phyloP scores from a whole-genome alignment of 2,888 invertebrate species.

The Cheilosia soror region DNA sequence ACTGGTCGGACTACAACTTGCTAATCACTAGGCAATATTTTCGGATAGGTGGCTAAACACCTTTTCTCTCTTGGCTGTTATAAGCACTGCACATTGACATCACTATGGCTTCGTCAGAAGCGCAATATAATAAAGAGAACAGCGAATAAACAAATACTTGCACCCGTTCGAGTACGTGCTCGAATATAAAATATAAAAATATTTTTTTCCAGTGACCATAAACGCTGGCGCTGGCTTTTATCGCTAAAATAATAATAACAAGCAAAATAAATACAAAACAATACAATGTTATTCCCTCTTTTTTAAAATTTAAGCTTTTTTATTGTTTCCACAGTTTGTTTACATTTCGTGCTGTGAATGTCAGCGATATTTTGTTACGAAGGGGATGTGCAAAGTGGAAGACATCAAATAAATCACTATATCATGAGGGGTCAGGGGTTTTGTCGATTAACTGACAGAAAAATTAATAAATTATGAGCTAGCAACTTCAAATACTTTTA shows the following conservation, averaged over 20 bases:
- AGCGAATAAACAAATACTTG: background rate
- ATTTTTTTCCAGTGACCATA: background rate
- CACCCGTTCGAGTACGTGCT: background rate
- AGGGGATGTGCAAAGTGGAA: constrained; percentile 4
- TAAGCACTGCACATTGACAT: constrained; percentile 5
- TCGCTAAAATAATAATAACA: constrained; percentile 10
- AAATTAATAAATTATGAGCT: background rate
- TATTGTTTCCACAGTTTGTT: constrained; percentile 19
- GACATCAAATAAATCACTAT: constrained; percentile 27
- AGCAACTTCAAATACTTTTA: constrained; percentile 17
- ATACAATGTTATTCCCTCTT: constrained; percentile 7
- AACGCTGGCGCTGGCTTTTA: background rate
- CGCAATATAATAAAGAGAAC: constrained; percentile 15
- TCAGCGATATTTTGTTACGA: constrained; percentile 14
- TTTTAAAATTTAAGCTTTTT: background rate
- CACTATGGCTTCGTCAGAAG: constrained; percentile 25
- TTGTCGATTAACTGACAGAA: constrained; percentile 45
- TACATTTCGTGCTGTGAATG: constrained; percentile 37
- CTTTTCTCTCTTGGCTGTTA: constrained; percentile 14
- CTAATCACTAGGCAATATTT: constrained; percentile 22
- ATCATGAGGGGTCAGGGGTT: constrained; percentile 42
- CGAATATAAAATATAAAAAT: background rate
- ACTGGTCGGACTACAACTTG: background rate
- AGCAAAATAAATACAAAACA: background rate
- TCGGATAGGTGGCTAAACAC: constrained; percentile 32